Evolutionary conservation across 2,888 invertebrate species (phyloP).

Genomic region (Cantharis nigra): DNA sequence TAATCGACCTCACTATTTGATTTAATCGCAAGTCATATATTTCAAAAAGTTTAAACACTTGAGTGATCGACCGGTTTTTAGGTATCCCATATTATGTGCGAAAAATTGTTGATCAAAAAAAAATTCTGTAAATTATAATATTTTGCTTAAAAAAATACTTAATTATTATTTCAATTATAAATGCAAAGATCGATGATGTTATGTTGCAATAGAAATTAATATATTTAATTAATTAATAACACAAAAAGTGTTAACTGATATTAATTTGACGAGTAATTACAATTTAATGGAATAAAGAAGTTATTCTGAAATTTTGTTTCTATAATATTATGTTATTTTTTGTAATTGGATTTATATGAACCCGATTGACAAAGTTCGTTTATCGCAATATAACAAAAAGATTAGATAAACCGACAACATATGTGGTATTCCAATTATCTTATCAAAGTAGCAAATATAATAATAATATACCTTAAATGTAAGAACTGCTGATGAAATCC

Average conservation of each 20-base stretch:
- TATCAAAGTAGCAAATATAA: slow-evolving; percentile 1
- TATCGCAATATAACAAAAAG: not conserved
- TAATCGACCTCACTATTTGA: slow-evolving; percentile 5
- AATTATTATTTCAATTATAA: not conserved
- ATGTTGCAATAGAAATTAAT: too few relatives aligned
- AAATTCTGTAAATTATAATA: not conserved
- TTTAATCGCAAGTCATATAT: not conserved
- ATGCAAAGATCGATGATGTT: not conserved
- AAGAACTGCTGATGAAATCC: slow-evolving; percentile 1
- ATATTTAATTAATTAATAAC: too few relatives aligned
- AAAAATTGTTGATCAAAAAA: not conserved
- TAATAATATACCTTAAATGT: not conserved
- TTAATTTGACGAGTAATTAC: not conserved
- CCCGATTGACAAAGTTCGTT: not conserved
- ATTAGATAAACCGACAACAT: slow-evolving; percentile 1
- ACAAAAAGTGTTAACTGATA: not conserved
- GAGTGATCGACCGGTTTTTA: not conserved
- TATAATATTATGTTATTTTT: not conserved
- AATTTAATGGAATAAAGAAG: not conserved
- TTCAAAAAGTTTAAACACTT: not conserved
- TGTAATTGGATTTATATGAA: not conserved
- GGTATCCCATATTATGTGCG: not conserved
- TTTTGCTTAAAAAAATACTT: too few relatives aligned
- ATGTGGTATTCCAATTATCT: not conserved
- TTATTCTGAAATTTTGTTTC: not conserved